Evolutionary conservation across 92 coral and sea anemone genomes (phyloP), one percentile per base, ranked within the genome.

Genomic region (Muricea muricata): DNA sequence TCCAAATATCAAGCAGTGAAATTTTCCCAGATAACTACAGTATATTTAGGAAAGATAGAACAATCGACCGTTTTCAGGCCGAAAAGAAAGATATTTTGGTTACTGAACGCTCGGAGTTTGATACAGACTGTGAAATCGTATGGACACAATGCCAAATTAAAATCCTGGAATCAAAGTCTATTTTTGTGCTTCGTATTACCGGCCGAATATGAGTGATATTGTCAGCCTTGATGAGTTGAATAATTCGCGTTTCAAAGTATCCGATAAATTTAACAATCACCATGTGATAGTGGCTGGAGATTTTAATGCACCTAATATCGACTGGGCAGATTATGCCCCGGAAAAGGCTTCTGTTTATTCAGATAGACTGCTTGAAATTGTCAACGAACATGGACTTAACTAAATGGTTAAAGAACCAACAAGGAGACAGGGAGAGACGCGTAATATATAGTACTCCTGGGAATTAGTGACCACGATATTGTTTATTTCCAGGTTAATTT

Each of bases 131-230:
- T 80, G 92, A 89, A 69, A 71, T 85, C 57, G 50, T 89, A n/a
- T 84, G 92, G 89, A 88, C 88, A 28, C 83, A 89, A 85, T 88
- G 89, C 42, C 89, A 88, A 58, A 35, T 88, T 30, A 75, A 73
- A 71, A 57, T 37, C 46, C 56, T 65, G 84, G 74, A 52, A 63
- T 45, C 80, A 40, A 50, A 50, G 18, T 50, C 58, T 50, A 37
- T 37, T 37, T 37, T 7, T 71, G 84, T 50, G 88, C 83, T 33
- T 37, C 42, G 9, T 37, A 37, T 37, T 37, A 37, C 9, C 42
- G 89, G 23, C 92, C 92, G 50, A 85, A 78, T 71, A 63, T 10
- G 73, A 52, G 55, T 9, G 41, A 80, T 52, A 57, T 73, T 6
- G 40, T 14, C 37, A 72, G 84, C 61, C 61, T 85, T 11, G 70